Percentiles rank a stretch among this genome's conserved stretches.
These are phyloP conservation scores for Sus scrofa DNA, from an alignment of 2,113 vertebrate genomes.

Conservation along the genomic window DNA sequence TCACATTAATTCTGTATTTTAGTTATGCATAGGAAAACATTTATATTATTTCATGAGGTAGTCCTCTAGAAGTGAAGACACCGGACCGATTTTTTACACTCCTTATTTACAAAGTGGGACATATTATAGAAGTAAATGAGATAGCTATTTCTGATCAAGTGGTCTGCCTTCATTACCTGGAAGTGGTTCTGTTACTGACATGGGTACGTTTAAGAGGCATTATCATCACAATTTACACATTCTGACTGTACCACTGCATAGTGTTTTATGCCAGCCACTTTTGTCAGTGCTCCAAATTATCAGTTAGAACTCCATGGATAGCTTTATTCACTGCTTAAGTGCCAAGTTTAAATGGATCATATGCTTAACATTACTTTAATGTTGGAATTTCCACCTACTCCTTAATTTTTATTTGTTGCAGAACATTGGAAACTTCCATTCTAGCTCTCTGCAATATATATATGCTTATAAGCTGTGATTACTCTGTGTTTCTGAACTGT, in stretches of 20 bases:
- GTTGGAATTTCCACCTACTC: not conserved
- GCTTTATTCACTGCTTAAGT: not conserved
- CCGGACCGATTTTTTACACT: not conserved
- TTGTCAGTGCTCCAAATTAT: conserved; percentile 56
- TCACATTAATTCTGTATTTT: not conserved
- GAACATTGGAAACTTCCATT: not conserved
- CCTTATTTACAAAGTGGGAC: not conserved
- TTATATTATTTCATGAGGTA: not conserved
- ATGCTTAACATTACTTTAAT: conserved; percentile 58
- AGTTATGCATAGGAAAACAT: not conserved
- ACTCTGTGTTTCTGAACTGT: not conserved
- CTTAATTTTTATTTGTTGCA: conserved; percentile 59
- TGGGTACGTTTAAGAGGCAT: not conserved
- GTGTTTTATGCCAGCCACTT: not conserved
- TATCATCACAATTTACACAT: not conserved
- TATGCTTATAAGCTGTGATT: not conserved
- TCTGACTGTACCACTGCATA: conserved; percentile 22
- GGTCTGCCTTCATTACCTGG: not conserved
- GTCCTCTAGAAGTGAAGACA: not conserved
- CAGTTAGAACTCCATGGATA: not conserved
- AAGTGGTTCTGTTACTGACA: not conserved
- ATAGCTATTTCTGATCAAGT: not conserved
- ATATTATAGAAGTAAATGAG: not conserved
- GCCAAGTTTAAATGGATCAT: conserved; percentile 56
- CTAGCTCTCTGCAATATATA: not conserved